phyloP scores from a whole-genome alignment of 2,113 vertebrate genomes.

The Paralichthys olivaceus region DNA sequence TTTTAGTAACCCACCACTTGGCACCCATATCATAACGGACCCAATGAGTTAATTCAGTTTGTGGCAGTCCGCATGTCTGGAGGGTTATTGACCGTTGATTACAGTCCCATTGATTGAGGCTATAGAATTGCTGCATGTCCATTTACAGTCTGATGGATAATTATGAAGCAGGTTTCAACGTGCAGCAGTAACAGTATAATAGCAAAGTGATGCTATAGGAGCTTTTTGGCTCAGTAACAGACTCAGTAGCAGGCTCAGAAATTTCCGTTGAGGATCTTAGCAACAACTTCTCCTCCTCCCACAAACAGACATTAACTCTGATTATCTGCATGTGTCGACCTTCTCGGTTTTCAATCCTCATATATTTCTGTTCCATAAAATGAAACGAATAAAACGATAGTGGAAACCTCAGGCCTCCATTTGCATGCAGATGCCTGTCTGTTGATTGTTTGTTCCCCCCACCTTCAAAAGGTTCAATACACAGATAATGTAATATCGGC shows the following conservation, averaged over 20 bases:
- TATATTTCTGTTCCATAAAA: not conserved
- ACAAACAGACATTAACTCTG: not conserved
- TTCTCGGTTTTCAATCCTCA: too few relatives aligned
- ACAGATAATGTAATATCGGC: conserved; percentile 52
- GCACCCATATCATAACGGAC: too few relatives aligned
- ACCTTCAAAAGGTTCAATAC: conserved; percentile 15
- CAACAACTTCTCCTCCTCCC: not conserved
- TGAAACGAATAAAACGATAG: not conserved
- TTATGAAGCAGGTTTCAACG: conserved; percentile 30
- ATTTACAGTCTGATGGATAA: conserved; percentile 12
- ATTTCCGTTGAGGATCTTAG: not conserved
- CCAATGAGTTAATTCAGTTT: too few relatives aligned
- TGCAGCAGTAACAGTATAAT: not conserved
- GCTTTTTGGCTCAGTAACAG: conserved; percentile 2
- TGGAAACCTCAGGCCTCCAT: not conserved
- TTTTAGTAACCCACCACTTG: too few relatives aligned
- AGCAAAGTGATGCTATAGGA: conserved; percentile 14
- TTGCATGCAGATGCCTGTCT: not conserved
- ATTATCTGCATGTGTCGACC: not conserved
- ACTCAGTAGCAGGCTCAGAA: too few relatives aligned
- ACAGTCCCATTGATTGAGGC: not conserved
- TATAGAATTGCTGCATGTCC: not conserved
- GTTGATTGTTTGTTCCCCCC: conserved; percentile 25
- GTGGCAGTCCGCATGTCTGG: not conserved
- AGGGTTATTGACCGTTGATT: not conserved